Evolutionary conservation across 2,888 invertebrate genomes (phyloP), one percentile per base, ranked within the genome.

Genomic region (Parnassius orleans): DNA sequence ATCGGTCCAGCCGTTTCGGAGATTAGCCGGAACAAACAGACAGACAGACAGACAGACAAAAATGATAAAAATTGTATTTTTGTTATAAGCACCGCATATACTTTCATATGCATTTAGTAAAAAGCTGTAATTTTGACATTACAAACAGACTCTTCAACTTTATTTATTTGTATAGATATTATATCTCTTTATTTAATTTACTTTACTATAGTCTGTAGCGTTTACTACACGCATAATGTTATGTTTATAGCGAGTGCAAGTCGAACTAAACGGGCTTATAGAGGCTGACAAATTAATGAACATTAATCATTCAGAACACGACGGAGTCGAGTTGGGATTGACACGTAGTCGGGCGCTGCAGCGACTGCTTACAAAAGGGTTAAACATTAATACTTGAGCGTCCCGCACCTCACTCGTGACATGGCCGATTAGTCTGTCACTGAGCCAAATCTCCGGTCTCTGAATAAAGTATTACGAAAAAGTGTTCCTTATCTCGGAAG

Each of bases 391-490:
- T 90, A 87, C 85, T 85, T 86, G 81, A 87, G 74, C 76, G 79
- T 72, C 78, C 78, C 80, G 81, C 86, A 83, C 85, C 84, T 86
- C 85, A 74, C 78, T 80, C 75, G 76, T 87, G 90, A 86, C 87
- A 86, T 78, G 77, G 76, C 77, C 87, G 90, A 90, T 90, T 90
- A 90, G 76, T 76, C 85, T 88, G 90, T 89, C 90, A 89, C 86
- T 84, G 84, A 80, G 80, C 83, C 78, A 81, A 87, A 86, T 81
- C 84, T 87, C 83, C 78, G 74, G 75, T 70, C 77, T 72, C 84
- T 90, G 88, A 91, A 90, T 90, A 90, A 90, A 91, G 90, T 89
- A 90, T 90, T 81, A 86, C 84, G 84, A 91, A 91, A 91, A 91
- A 90, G 89, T 87, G 81, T 75, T 87, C 79, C 86, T 90, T 91